These are phyloP conservation scores for Philonicus albiceps DNA, from an alignment of 2,888 invertebrate genomes.

Conservation along the genomic window DNA sequence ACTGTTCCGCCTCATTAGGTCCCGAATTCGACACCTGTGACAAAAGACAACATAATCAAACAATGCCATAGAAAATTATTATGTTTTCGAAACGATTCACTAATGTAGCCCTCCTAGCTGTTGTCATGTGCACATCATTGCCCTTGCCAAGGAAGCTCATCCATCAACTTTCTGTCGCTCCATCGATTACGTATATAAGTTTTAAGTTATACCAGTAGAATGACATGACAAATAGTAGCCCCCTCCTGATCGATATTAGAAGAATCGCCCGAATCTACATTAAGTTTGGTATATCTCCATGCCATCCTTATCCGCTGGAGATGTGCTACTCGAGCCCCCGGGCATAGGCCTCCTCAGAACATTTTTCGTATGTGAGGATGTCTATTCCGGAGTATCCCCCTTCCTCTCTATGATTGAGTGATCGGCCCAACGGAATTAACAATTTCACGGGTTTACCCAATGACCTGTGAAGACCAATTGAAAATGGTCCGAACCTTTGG, in stretches of 20 bases:
- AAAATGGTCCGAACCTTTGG: not conserved
- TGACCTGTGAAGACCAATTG: constrained; percentile 18
- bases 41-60: not conserved
- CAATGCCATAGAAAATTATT: constrained; percentile 5
- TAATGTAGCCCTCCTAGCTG: not conserved
- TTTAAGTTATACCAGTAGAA: not conserved
- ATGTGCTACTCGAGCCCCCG: not conserved
- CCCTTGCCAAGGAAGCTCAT: not conserved
- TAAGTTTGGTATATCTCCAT: not conserved
- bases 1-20: constrained; percentile 72
- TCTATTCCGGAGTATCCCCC: not conserved
- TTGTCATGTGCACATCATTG: not conserved
- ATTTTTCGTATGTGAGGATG: not conserved
- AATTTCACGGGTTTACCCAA: not conserved
- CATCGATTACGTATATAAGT: not conserved
- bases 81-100: not conserved
- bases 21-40: constrained; percentile 71
- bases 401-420: constrained; percentile 1
- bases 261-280: not conserved
- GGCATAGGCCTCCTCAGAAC: not conserved
- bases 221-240: constrained; percentile 25
- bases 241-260: not conserved
- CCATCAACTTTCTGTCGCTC: constrained; percentile 4
- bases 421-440: not conserved
- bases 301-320: not conserved